These are phyloP conservation scores for Bradypodion pumilum DNA, from an alignment of 2,797 vertebrate genomes.

Conservation along the genomic window DNA sequence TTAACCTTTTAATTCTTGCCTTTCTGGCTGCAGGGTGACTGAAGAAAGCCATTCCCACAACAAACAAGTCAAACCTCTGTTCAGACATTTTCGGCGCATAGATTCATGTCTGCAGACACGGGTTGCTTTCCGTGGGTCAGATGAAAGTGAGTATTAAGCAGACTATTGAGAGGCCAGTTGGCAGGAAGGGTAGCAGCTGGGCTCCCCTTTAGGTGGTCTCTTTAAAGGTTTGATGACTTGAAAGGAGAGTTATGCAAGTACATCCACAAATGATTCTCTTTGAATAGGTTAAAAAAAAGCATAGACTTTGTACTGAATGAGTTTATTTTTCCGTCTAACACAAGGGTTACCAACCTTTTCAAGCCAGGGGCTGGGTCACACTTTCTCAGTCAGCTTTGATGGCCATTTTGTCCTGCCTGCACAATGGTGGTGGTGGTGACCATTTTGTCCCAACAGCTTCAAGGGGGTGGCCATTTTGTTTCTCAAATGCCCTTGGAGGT, in stretches of 20 bases:
- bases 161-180: neutral
- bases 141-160: conserved; percentile 84
- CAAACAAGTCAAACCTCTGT: conserved; percentile 94
- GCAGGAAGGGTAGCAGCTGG: no score
- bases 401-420: no score
- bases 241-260: no score
- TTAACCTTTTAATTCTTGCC: conserved; percentile 23
- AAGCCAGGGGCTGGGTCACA: no score
- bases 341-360: no score
- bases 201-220: neutral
- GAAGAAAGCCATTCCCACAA: conserved; percentile 88
- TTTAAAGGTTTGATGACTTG: no score
- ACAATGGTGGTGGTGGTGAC: no score
- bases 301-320: neutral
- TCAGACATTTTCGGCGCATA: conserved; percentile 94
- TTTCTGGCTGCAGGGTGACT: conserved; percentile 75
- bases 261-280: neutral
- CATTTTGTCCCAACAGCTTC: no score
- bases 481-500: no score
- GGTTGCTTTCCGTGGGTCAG: conserved; percentile 93
- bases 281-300: neutral
- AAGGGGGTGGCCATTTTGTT: no score
- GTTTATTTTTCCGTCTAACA: neutral
- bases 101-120: conserved; percentile 95
- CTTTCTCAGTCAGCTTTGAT: no score